Base-by-base conservation (phyloP, 1,140 invertebrate species). In the Limonius californicus region DNA sequence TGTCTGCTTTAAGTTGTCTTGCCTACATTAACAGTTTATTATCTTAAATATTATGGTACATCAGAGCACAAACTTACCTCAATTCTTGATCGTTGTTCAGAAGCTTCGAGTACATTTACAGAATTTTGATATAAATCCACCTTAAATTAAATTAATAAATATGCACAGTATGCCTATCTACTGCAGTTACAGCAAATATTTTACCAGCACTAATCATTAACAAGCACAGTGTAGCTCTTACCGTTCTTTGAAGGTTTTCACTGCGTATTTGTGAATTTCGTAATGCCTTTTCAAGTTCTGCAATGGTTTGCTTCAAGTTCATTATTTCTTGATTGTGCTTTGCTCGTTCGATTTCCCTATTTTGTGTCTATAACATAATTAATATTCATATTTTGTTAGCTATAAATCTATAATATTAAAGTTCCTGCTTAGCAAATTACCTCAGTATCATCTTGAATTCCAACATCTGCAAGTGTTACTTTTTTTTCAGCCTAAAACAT, bases 91-190 rank as follows among this genome's bases (percentile, higher is more conserved):
- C 68, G 61, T 54, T 70, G 47, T 60, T 74, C 68, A 6, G 70
- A 62, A 14, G 64, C 57, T 67, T 76, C 74, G n/a, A 76, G 47
- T 6, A 74, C 61, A 32, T 65, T 68, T 20, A 75, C 67, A 8
- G 75, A 69, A 57, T 75, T 71, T 15, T 66, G 55, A 61, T 75
- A 75, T 27, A 72, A 55, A 64, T 72, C 68, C 19, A 74, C 74
- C 74, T 76, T 47, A 30, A 50, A 19, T 27, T 27, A 27, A 27
- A 27, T 27, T n/a, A n/a, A n/a, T n/a, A n/a, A n/a, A n/a, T n/a
- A n/a, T n/a, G n/a, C n/a, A n/a, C n/a, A n/a, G n/a, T n/a, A n/a
- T n/a, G n/a, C n/a, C n/a, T n/a, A n/a, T n/a, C n/a, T n/a, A n/a
- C n/a, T n/a, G n/a, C n/a, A n/a, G n/a, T n/a, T n/a, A n/a, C n/a